A percentile compares a stretch with the other conserved stretches of the same genome.
Evolutionary conservation across 2,113 vertebrate species (phyloP).

Genomic region (Cheilinus undulatus): DNA sequence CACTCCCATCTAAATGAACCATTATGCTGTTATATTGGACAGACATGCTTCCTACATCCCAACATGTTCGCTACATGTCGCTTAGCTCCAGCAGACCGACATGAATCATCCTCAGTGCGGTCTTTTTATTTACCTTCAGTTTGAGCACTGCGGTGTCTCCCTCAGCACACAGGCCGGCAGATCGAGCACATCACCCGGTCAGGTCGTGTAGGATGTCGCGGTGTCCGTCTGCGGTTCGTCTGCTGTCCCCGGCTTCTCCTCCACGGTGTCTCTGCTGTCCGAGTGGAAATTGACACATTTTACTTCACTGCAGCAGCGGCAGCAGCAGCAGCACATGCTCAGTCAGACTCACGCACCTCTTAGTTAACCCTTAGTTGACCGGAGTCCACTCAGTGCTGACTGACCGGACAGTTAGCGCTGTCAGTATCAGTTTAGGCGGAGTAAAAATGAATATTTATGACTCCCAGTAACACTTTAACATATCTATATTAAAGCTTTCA

Average conservation of each 20-base stretch:
- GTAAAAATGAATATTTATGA: no score
- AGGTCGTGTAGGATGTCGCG: constrained; percentile 23
- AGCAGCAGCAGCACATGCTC: constrained; percentile 78
- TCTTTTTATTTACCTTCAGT: constrained; percentile 50
- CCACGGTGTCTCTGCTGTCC: constrained; percentile 59
- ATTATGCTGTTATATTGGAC: background rate
- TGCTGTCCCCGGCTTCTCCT: constrained; percentile 40
- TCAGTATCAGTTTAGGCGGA: no score
- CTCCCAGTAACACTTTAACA: no score
- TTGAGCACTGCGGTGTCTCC: constrained; percentile 39
- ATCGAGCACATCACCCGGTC: constrained; percentile 26
- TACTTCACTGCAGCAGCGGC: constrained; percentile 81
- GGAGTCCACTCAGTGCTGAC: no score
- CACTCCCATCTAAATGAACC: background rate
- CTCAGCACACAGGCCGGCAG: constrained; percentile 33
- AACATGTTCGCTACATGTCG: constrained; percentile 22
- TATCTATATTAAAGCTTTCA: no score
- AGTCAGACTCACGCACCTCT: constrained; percentile 45
- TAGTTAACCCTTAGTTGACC: constrained; percentile 77
- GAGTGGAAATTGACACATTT: constrained; percentile 81
- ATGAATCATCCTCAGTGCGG: constrained; percentile 45
- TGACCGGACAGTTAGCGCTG: no score
- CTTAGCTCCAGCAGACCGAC: constrained; percentile 9
- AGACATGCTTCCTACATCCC: background rate
- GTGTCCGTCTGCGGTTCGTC: constrained; percentile 19